A percentile compares a stretch with the other conserved stretches of the same genome.
These are phyloP conservation scores for Mareca strepera DNA, from an alignment of 2,797 vertebrate species.

Conservation along the genomic window DNA sequence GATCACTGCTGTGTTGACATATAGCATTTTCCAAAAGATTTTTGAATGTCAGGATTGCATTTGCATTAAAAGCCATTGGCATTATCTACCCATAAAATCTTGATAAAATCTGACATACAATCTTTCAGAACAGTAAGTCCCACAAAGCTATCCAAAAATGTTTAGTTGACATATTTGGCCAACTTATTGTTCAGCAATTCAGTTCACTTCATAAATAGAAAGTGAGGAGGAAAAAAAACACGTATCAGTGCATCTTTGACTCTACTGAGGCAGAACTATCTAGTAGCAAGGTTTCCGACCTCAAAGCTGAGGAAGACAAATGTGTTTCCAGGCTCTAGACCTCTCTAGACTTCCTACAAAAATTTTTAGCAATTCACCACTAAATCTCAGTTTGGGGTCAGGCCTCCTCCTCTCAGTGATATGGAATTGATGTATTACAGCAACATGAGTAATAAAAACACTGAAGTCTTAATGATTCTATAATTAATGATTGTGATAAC, in stretches of 20 bases:
- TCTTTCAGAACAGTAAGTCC: conserved; percentile 3
- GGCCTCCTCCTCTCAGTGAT: not conserved
- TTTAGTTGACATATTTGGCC: not conserved
- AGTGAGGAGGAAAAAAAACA: not conserved
- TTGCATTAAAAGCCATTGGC: conserved; percentile 3
- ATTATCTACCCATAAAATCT: not conserved
- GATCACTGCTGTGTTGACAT: not conserved
- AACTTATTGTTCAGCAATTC: not conserved
- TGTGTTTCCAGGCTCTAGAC: not conserved
- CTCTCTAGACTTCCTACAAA: not conserved
- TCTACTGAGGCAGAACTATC: not conserved
- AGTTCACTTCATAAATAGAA: not conserved
- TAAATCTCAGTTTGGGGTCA: not conserved
- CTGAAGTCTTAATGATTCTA: not conserved
- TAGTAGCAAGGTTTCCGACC: not conserved
- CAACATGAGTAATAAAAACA: not conserved
- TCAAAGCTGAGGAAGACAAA: not conserved
- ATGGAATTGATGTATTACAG: not conserved
- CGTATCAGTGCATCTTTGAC: not conserved
- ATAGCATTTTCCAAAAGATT: conserved; percentile 23
- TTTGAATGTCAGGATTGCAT: conserved; percentile 17
- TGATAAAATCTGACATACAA: not conserved
- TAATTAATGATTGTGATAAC: no score
- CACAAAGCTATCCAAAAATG: accelerated
- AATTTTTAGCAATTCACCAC: not conserved